Evolutionary conservation across 2,113 vertebrate species (phyloP).

Genomic region (Salvelinus namaycush): DNA sequence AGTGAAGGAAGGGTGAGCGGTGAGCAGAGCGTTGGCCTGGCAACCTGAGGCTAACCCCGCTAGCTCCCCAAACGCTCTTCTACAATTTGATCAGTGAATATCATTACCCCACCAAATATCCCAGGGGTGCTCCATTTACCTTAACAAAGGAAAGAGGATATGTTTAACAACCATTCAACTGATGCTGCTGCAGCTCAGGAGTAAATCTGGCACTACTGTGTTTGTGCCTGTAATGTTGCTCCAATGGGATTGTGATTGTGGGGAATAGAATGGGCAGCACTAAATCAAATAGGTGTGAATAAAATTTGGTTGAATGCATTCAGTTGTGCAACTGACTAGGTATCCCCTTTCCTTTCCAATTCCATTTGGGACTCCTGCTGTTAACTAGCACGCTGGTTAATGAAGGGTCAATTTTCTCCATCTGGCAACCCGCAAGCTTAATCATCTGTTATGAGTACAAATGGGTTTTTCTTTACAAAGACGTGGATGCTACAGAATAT

Average conservation of each 20-base stretch:
- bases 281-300: constrained; percentile 50
- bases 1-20: constrained; percentile 56
- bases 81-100: constrained; percentile 76
- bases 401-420: constrained; percentile 58
- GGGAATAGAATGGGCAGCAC: constrained; percentile 36
- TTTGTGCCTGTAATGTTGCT: constrained; percentile 42
- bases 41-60: constrained; percentile 64
- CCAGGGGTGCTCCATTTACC: constrained; percentile 72
- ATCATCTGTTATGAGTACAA: constrained; percentile 58
- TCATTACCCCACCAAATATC: constrained; percentile 72
- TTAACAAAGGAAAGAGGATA: constrained; percentile 71
- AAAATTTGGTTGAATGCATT: neutral
- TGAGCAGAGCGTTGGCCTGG: constrained; percentile 35
- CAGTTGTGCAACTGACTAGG: too few relatives aligned
- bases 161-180: constrained; percentile 66
- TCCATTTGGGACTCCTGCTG: constrained; percentile 54
- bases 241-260: constrained; percentile 51
- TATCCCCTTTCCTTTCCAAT: neutral
- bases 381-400: constrained; percentile 56
- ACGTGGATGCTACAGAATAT: constrained; percentile 24
- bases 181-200: constrained; percentile 57
- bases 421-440: constrained; percentile 51
- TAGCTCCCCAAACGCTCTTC: constrained; percentile 61
- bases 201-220: constrained; percentile 43
- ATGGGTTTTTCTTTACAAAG: constrained; percentile 49